Conservation (phyloP, 2,888 invertebrate genomes). For the Polydrusus tereticollis region DNA sequence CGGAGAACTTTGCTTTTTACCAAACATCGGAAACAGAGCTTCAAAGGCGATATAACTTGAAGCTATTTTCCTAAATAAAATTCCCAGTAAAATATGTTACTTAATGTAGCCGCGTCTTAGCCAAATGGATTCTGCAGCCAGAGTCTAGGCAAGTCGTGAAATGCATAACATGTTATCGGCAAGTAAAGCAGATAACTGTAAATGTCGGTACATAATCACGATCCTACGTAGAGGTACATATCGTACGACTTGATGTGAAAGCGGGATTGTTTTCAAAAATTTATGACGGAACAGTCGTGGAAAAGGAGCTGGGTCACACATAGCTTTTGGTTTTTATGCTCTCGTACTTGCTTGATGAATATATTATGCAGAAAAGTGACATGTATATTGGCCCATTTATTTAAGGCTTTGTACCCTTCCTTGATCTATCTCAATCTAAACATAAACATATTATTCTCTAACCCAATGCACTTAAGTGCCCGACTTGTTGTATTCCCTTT, state of each 20-base stretch:
- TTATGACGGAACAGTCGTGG: constrained; percentile 42
- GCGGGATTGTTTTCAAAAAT: constrained; percentile 49
- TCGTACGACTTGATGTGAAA: constrained; percentile 49
- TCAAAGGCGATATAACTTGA: too few species aligned
- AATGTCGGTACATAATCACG: constrained; percentile 63
- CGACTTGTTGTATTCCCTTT: too few species aligned
- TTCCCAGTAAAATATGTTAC: neutral
- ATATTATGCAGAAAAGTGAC: too few species aligned
- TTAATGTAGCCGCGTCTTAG: constrained; percentile 13
- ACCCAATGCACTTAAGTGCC: too few species aligned
- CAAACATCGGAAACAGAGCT: too few species aligned
- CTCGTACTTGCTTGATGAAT: too few species aligned
- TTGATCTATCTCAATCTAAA: too few species aligned
- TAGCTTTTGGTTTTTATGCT: constrained; percentile 3
- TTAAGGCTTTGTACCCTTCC: too few species aligned
- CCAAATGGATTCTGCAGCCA: neutral
- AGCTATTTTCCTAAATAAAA: too few species aligned
- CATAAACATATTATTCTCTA: too few species aligned
- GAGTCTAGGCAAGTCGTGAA: constrained; percentile 46
- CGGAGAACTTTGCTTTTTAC: too few species aligned
- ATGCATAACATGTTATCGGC: constrained; percentile 53
- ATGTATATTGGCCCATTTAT: too few species aligned
- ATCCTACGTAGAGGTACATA: constrained; percentile 57
- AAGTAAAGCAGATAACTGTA: constrained; percentile 61
- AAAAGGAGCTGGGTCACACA: constrained; percentile 30